phyloP scores from a whole-genome alignment of 1,140 invertebrate species.

The Globodera ellingtonae region DNA sequence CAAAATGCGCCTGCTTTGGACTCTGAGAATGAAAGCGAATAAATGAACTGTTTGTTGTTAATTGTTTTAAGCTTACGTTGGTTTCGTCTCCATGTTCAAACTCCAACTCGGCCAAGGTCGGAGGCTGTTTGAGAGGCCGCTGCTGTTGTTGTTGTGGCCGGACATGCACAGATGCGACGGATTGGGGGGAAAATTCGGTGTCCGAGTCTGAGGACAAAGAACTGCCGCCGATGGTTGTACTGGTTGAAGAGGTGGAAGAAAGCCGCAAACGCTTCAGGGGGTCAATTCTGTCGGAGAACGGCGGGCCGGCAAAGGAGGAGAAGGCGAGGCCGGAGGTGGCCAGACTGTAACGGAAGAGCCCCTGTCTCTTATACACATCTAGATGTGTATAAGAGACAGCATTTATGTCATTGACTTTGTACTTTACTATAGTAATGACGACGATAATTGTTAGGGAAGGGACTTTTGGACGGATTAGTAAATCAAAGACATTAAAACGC shows the following conservation, averaged over 20 bases:
- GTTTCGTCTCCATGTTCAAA: neutral
- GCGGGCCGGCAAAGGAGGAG: too few species aligned
- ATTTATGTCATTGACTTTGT: too few species aligned
- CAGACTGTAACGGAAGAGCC: too few species aligned
- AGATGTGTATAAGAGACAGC: too few species aligned
- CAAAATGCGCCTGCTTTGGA: neutral
- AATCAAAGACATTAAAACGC: too few species aligned
- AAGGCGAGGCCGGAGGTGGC: too few species aligned
- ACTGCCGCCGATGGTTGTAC: neutral
- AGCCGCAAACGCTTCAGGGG: neutral
- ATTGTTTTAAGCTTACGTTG: neutral
- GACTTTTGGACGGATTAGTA: too few species aligned
- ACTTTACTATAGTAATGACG: too few species aligned
- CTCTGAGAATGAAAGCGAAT: neutral
- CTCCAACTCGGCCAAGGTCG: neutral
- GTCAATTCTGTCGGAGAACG: neutral
- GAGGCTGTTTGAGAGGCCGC: neutral
- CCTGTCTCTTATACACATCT: too few species aligned
- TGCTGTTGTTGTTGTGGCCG: neutral
- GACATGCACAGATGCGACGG: neutral
- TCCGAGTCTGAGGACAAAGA: neutral
- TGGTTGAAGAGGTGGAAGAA: neutral
- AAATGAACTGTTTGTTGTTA: neutral
- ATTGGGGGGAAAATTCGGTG: neutral
- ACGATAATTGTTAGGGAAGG: too few species aligned